Conservation (phyloP, 2,113 vertebrate species). For the Ardeotis arabs region DNA sequence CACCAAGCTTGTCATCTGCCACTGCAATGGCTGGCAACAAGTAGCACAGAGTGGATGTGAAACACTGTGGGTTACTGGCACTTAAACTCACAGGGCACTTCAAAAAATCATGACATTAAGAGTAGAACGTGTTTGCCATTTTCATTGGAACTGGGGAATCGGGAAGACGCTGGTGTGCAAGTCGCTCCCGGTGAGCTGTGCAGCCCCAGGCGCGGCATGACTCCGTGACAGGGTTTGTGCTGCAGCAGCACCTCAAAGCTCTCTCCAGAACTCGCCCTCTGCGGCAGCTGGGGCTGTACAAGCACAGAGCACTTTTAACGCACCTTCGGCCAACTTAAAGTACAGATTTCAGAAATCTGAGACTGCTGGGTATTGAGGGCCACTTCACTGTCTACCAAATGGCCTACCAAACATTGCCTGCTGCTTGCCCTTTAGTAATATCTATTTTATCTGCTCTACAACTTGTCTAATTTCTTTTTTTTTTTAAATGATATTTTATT, state of each 20-base stretch:
- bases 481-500: background rate
- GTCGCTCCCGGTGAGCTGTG: background rate
- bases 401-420: background rate
- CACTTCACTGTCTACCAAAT: background rate
- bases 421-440: background rate
- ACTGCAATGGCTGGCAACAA: background rate
- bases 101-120: fast-evolving
- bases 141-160: background rate
- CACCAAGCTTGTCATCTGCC: background rate
- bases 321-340: background rate
- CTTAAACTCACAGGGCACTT: background rate
- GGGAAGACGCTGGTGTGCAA: background rate
- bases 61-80: background rate
- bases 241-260: background rate
- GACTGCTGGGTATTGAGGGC: background rate
- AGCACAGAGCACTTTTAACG: background rate
- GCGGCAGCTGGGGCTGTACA: background rate
- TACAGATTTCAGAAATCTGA: background rate
- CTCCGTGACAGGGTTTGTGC: background rate
- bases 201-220: background rate
- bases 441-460: background rate
- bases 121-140: background rate
- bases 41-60: background rate
- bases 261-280: background rate
- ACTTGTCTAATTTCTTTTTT: background rate